Evolutionary conservation across 2,888 invertebrate genomes (phyloP), one percentile per base, ranked within the genome.

Genomic region (Drosophila borealis): DNA sequence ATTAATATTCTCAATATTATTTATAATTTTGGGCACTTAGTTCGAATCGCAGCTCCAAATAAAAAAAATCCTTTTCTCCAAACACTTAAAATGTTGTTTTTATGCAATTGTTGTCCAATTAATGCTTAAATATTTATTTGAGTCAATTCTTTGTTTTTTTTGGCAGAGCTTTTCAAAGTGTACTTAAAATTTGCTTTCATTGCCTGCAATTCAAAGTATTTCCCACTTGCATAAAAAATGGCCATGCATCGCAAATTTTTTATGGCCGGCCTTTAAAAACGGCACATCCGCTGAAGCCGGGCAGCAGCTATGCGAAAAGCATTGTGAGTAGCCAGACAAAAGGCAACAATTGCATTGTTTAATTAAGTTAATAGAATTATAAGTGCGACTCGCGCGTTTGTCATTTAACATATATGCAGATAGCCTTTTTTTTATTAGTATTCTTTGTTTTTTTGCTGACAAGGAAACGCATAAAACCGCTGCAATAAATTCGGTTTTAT

Each of bases 361-460:
- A 84, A 84, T 84, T 78, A 84, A 87, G 68, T 84, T 84, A 87
- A 84, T 84, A 84, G 83, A 84, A 87, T 81, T 80, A 80, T 84
- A 84, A 81, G 81, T 84, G 84, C 50, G 46, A 53, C 29, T 46
- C 45, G 36, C 14, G 42, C 62, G 45, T 70, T 71, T 67, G 74
- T 53, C 55, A 49, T 62, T 63, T 54, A 49, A 45, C 70, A 53
- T 54, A 45, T 33, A 68, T 46, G n/a, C 53, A 42, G 21, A 50
- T 39, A n/a, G 6, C 11, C 39, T 44, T 49, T 44, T 45, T 66
- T 39, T 2, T 29, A 29, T 29, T 8, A 29, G 29, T 29, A 21
- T 55, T 42, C 17, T 25, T 10, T 29, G 34, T 13, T 29, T 60
- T 60, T 55, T 34, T 19, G 36, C 17, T 19, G 61, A 46, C 46